Evolutionary conservation across 1,140 invertebrate genomes (phyloP).

Genomic region (Cydia strobilella): DNA sequence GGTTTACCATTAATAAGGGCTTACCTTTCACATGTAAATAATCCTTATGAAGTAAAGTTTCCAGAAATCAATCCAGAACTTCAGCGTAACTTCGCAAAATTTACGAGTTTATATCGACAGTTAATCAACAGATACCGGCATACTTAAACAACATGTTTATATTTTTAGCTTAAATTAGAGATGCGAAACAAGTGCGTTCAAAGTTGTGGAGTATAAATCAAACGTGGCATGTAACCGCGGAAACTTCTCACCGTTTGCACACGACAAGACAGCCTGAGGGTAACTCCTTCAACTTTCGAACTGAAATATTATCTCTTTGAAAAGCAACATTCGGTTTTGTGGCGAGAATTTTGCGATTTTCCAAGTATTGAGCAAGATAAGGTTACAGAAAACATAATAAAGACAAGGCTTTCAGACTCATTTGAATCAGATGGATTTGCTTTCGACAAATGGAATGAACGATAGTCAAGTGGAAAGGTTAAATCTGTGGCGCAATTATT

Average conservation of each 20-base stretch:
- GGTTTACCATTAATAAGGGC: no score
- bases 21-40: no score
- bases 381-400: background rate
- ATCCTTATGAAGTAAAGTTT: background rate
- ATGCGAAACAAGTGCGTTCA: slow-evolving; percentile 3
- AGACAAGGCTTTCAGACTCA: background rate
- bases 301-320: slow-evolving; percentile 29
- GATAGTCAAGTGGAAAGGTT: no score
- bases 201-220: slow-evolving; percentile 25
- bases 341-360: background rate
- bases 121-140: background rate
- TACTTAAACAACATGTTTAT: background rate
- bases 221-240: slow-evolving; percentile 26
- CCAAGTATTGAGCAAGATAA: slow-evolving; percentile 19
- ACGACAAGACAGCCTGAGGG: slow-evolving; percentile 26
- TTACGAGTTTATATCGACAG: background rate
- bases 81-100: background rate
- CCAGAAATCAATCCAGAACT: background rate
- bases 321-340: slow-evolving; percentile 30
- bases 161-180: slow-evolving; percentile 5
- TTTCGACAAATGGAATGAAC: no score
- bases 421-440: background rate
- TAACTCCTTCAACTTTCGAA: slow-evolving; percentile 30
- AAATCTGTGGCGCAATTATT: background rate
- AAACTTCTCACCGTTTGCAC: slow-evolving; percentile 28